These are phyloP conservation scores for Caerostris darwini DNA, from an alignment of 1,140 invertebrate species.

Conservation along the genomic window DNA sequence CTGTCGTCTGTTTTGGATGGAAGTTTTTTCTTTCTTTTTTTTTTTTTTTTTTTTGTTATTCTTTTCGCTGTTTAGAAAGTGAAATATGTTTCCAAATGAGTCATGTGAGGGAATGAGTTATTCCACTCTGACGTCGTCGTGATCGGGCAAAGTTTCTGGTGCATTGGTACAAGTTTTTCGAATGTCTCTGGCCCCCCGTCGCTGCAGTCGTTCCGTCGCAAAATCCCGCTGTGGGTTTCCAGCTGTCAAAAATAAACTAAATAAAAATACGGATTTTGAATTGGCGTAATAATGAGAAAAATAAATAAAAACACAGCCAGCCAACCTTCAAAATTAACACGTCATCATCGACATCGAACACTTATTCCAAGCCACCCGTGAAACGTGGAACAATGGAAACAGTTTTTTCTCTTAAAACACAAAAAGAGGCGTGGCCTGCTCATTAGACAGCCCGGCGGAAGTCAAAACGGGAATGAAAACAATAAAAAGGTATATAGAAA, in stretches of 20 bases:
- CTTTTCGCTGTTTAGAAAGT: neutral
- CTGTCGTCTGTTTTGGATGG: neutral
- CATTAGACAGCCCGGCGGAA: slow-evolving; percentile 74
- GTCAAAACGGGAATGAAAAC: slow-evolving; percentile 51
- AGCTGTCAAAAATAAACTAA: slow-evolving; percentile 56
- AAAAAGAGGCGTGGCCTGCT: slow-evolving; percentile 70
- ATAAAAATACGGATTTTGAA: slow-evolving; percentile 25
- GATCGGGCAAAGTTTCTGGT: neutral
- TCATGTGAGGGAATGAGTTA: slow-evolving; percentile 17
- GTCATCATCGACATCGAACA: slow-evolving; percentile 58
- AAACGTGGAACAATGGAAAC: slow-evolving; percentile 69
- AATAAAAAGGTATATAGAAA: slow-evolving; percentile 36
- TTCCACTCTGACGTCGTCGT: neutral
- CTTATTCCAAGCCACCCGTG: slow-evolving; percentile 48
- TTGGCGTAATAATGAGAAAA: neutral
- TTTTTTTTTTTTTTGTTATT: too few relatives aligned
- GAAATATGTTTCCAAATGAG: slow-evolving; percentile 44
- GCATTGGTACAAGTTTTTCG: neutral
- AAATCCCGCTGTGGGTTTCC: slow-evolving; percentile 52
- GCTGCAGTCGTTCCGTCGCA: neutral
- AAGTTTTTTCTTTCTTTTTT: neutral
- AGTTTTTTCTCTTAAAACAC: slow-evolving; percentile 70
- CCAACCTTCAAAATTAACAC: slow-evolving; percentile 72
- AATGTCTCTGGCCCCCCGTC: neutral
- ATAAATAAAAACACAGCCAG: slow-evolving; percentile 33